Conservation (phyloP, 2,797 vertebrate species). For the Triplophysa yarkandensis region DNA sequence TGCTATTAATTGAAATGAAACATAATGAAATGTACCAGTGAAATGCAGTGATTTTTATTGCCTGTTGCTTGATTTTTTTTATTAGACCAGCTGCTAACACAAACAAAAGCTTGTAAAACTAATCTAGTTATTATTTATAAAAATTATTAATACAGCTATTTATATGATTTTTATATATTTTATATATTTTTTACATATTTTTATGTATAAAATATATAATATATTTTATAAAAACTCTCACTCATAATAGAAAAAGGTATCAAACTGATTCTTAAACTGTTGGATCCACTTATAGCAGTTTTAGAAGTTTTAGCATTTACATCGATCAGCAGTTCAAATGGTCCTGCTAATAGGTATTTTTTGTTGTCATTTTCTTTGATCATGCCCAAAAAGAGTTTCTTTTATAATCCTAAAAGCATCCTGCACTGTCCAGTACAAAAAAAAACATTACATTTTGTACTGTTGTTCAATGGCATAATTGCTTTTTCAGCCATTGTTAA, state of each 20-base stretch:
- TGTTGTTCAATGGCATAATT: constrained; percentile 49
- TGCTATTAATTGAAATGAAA: too few relatives aligned
- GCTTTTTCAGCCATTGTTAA: constrained; percentile 48
- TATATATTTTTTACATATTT: too few relatives aligned
- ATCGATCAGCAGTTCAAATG: background rate
- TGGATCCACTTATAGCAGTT: background rate
- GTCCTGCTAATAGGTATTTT: constrained; percentile 16
- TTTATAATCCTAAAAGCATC: constrained; percentile 41
- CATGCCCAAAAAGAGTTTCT: constrained; percentile 27
- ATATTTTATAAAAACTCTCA: background rate
- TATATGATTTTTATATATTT: too few relatives aligned
- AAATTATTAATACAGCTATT: too few relatives aligned
- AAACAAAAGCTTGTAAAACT: too few relatives aligned
- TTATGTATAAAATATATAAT: too few relatives aligned
- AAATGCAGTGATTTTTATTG: too few relatives aligned
- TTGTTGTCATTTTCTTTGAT: constrained; percentile 37
- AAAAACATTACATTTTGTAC: constrained; percentile 33
- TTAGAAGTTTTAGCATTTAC: constrained; percentile 27
- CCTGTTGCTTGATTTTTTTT: too few relatives aligned
- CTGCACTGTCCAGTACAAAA: constrained; percentile 13
- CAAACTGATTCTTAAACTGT: background rate
- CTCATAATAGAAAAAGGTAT: background rate
- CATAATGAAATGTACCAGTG: too few relatives aligned
- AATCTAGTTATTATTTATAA: too few relatives aligned
- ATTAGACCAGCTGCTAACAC: too few relatives aligned